Base-by-base conservation (phyloP, 2,888 invertebrate species). In the Trichopoda pennipes region DNA sequence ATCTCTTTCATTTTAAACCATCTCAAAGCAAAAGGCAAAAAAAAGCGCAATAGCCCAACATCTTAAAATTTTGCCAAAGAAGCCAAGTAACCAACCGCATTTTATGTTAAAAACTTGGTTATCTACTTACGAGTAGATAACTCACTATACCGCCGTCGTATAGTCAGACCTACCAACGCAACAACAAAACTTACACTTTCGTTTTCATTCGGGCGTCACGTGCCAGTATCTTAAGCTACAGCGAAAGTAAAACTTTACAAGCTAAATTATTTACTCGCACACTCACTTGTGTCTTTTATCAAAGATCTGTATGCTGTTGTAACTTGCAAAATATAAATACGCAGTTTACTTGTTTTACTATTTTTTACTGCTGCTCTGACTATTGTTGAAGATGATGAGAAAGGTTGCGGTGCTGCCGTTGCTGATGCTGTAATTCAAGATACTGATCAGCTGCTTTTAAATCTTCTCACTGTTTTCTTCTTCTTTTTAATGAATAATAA, bases 151-250 rank as follows among this genome's bases (percentile, higher is more conserved):
- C 7, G n/a, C 6, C 4, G 47, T 49, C 14, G n/a, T 16, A n/a
- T n/a, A 53, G 47, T 14, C 10, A 23, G 28, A 58, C 10, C 8
- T 28, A 64, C 58, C 58, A 75, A 23, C 35, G 51, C 58, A 75
- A 23, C 35, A 58, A 51, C 58, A 70, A 78, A 49, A 17, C 49
- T 69, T 60, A 47, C 80, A 86, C 89, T 89, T 89, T 90, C 89
- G 89, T 89, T 89, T 90, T 90, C 89, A 86, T 88, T 86, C 84
- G 85, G 87, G 86, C 86, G 88, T 80, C 84, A 83, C 84, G 84
- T 78, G 81, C 81, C 79, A 68, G 72, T 56, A 75, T 72, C 55
- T 75, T 72, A 82, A 76, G 72, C 75, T 79, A 72, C 82, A 82
- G 82, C 82, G 82, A 82, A 82, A 82, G 82, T 82, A 82, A 79